Evolutionary conservation across 2,113 vertebrate species (phyloP).

Genomic region (Tragulus kanchil): DNA sequence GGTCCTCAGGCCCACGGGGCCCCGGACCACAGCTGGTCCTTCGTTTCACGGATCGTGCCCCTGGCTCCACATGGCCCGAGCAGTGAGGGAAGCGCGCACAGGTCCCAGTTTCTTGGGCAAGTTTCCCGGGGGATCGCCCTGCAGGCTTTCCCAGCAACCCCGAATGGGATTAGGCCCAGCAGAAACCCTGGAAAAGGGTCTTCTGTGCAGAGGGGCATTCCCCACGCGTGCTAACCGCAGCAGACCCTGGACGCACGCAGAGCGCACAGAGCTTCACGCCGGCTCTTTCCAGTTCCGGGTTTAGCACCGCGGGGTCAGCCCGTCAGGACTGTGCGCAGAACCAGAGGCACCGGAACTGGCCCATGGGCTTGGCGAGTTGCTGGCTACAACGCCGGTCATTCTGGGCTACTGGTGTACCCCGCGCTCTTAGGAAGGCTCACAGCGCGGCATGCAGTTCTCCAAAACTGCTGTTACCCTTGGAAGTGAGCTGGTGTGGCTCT

Average conservation of each 20-base stretch:
- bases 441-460: conserved; percentile 87
- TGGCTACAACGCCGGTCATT: conserved; percentile 69
- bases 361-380: neutral
- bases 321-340: neutral
- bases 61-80: neutral
- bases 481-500: conserved; percentile 90
- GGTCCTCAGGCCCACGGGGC: neutral
- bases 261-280: neutral
- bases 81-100: neutral
- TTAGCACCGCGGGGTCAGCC: neutral
- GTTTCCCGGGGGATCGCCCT: too few species aligned
- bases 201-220: neutral
- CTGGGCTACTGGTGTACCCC: conserved; percentile 75
- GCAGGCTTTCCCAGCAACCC: neutral
- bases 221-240: accelerated
- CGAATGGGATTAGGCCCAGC: neutral
- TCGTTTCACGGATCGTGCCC: neutral
- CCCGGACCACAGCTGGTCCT: neutral
- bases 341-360: neutral
- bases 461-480: conserved; percentile 92
- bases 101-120: neutral
- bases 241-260: neutral
- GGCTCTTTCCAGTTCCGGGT: neutral
- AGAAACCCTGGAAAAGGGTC: neutral
- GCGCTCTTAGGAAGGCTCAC: conserved; percentile 73